Conservation (phyloP, 35 echinoderm and acorn worm genomes). For the Ptychodera flava region DNA sequence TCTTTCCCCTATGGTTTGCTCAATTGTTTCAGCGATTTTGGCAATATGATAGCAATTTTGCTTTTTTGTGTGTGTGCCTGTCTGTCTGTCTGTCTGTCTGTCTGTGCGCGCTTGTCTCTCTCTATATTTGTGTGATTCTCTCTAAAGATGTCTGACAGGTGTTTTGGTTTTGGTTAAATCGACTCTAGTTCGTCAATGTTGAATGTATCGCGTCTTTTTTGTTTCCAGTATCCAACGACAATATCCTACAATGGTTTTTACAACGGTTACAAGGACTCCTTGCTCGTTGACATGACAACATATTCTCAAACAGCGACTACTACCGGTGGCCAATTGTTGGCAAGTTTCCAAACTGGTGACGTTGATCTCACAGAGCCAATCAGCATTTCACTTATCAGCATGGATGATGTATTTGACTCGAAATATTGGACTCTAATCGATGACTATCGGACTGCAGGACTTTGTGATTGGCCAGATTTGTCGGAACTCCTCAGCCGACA, state of each 20-base stretch:
- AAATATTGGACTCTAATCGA: background rate
- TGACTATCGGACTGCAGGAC: background rate
- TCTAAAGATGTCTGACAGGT: too few species aligned
- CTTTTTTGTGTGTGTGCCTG: background rate
- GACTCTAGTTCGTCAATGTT: background rate
- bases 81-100: background rate
- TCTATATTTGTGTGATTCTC: background rate
- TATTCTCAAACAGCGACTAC: background rate
- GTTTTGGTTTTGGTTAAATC: too few species aligned
- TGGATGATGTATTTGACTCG: background rate
- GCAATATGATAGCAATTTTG: background rate
- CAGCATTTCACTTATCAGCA: background rate
- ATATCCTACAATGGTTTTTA: background rate
- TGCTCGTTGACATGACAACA: background rate
- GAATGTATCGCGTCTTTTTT: background rate
- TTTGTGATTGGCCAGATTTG: background rate
- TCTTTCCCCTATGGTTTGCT: too few species aligned
- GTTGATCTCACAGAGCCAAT: background rate
- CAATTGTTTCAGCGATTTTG: background rate
- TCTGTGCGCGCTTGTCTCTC: background rate
- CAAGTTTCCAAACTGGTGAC: background rate
- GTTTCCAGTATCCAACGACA: background rate
- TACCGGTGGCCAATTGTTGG: background rate
- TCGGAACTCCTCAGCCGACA: background rate
- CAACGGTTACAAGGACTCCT: background rate